These are phyloP conservation scores for Cirrhinus mrigala DNA, from an alignment of 2,797 vertebrate species.

Conservation along the genomic window DNA sequence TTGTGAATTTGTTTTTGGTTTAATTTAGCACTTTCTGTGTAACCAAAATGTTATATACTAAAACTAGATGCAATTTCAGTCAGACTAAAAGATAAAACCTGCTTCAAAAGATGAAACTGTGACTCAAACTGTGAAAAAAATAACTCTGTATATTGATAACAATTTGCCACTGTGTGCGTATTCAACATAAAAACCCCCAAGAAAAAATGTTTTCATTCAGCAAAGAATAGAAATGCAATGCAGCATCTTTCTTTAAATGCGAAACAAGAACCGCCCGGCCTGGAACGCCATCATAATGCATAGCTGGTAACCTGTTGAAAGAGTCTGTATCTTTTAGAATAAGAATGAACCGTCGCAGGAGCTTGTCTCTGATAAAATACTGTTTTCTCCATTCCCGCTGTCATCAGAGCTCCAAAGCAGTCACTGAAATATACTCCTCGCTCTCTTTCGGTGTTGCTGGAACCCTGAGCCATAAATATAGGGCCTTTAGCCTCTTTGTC, in stretches of 20 bases:
- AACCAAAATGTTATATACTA: background rate
- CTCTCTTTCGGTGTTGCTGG: conserved; percentile 44
- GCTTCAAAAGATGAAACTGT: background rate
- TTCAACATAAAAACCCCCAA: background rate
- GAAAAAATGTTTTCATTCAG: background rate
- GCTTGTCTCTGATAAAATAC: conserved; percentile 47
- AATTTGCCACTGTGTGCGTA: background rate
- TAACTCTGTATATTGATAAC: background rate
- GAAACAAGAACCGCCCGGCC: background rate
- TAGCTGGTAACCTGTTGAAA: conserved; percentile 17
- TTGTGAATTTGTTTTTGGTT: background rate
- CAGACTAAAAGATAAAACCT: background rate
- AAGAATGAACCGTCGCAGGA: conserved; percentile 9
- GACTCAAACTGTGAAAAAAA: conserved; percentile 1
- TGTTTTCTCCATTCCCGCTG: conserved; percentile 36
- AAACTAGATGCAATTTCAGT: background rate
- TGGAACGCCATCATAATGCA: conserved; percentile 13
- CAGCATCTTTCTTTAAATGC: conserved; percentile 11
- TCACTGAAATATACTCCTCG: conserved; percentile 61
- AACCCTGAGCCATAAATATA: conserved; percentile 64
- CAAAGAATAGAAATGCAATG: conserved; percentile 13
- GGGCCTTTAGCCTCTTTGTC: conserved; percentile 55
- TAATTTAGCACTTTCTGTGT: background rate
- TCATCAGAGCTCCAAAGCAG: conserved; percentile 36
- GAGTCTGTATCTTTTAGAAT: conserved; percentile 12